A percentile compares a stretch with the other conserved stretches of the same genome.
Evolutionary conservation across 1,140 invertebrate genomes (phyloP).

Genomic region (Cyclargus thomasi): DNA sequence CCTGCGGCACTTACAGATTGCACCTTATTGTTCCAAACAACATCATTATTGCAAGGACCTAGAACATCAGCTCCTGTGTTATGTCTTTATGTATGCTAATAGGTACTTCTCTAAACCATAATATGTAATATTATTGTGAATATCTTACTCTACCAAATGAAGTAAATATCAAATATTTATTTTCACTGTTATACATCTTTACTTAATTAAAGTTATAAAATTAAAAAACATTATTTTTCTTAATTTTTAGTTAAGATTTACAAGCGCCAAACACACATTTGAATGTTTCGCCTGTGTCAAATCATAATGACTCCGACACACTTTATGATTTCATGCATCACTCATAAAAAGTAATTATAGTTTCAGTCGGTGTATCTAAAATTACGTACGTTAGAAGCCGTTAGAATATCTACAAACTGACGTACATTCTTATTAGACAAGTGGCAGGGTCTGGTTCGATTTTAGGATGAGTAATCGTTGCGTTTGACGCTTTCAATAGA

Average conservation of each 20-base stretch:
- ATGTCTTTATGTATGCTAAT: neutral
- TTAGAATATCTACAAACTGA: conserved; percentile 16
- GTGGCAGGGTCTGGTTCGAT: conserved; percentile 29
- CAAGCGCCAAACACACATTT: neutral
- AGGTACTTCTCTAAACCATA: no score
- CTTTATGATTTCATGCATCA: conserved; percentile 1
- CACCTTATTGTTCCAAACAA: conserved; percentile 5
- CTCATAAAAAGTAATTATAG: neutral
- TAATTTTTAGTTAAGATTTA: neutral
- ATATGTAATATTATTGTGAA: neutral
- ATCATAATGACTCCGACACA: neutral
- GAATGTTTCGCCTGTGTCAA: neutral
- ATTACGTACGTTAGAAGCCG: neutral
- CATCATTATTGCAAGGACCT: neutral
- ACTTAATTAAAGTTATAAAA: no score
- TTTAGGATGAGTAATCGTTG: conserved; percentile 31
- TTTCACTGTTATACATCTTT: no score
- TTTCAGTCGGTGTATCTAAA: neutral
- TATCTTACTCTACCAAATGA: no score
- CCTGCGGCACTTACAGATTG: neutral
- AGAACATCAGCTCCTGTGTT: neutral
- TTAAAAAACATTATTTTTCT: no score
- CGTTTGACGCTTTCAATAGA: conserved; percentile 10
- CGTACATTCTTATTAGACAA: conserved; percentile 28
- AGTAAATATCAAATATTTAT: no score